A percentile compares a stretch with the other conserved stretches of the same genome.
Conservation (phyloP, 1,140 invertebrate species). For the Steinernema feltiae region DNA sequence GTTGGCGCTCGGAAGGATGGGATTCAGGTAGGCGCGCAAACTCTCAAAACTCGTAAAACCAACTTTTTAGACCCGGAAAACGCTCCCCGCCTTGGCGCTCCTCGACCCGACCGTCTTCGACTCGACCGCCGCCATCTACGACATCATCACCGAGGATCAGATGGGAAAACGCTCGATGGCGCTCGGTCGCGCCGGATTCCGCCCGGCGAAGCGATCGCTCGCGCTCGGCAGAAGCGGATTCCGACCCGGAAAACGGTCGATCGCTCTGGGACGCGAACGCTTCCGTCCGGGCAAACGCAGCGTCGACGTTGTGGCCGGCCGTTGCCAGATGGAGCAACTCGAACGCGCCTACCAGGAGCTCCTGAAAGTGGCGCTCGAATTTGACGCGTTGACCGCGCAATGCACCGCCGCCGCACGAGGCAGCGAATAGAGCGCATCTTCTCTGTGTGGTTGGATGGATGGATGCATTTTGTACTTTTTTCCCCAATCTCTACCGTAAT, state of each 20-base stretch:
- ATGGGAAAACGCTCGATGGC: slow-evolving; percentile 31
- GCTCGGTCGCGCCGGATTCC: slow-evolving; percentile 28
- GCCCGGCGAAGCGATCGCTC: slow-evolving; percentile 31
- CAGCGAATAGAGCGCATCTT: not conserved
- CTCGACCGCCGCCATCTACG: not conserved
- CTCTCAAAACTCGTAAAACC: not conserved
- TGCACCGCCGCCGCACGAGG: not conserved
- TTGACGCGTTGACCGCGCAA: not conserved
- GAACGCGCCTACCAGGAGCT: not conserved
- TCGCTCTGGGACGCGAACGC: slow-evolving; percentile 26
- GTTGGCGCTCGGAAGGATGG: slow-evolving; percentile 4
- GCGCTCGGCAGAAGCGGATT: slow-evolving; percentile 30
- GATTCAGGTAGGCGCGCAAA: not conserved
- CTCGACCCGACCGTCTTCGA: not conserved
- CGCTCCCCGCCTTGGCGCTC: not conserved
- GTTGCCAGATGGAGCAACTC: not conserved
- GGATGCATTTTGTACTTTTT: no score
- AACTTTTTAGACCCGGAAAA: not conserved
- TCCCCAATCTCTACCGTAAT: not conserved
- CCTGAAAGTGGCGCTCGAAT: not conserved
- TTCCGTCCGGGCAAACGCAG: slow-evolving; percentile 36
- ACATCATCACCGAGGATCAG: slow-evolving; percentile 19
- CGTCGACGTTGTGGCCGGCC: not conserved
- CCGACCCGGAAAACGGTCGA: slow-evolving; percentile 32
- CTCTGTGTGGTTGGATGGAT: no score